These are phyloP conservation scores for Parelbella ahira DNA, from an alignment of 2,888 invertebrate genomes.

Conservation along the genomic window DNA sequence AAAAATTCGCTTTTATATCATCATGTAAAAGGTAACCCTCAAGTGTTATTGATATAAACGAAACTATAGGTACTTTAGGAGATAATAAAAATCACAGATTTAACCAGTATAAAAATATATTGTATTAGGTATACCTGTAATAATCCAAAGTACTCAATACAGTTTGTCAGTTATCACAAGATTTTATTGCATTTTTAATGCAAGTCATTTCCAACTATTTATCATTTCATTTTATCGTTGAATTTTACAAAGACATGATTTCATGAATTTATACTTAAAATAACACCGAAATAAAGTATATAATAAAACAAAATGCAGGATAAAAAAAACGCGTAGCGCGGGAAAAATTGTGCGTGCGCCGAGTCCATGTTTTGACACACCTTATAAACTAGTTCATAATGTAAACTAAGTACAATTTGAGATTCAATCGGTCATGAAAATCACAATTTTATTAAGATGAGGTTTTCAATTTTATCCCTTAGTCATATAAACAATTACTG, in stretches of 20 bases:
- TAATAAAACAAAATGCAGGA: conserved; percentile 10
- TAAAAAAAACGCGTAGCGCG: not conserved
- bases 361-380: too few species aligned
- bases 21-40: too few species aligned
- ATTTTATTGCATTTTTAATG: conserved; percentile 16
- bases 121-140: conserved; percentile 24
- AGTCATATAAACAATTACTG: too few species aligned
- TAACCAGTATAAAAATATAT: conserved; percentile 25
- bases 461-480: too few species aligned
- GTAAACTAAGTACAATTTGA: conserved; percentile 55
- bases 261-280: too few species aligned
- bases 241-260: not conserved
- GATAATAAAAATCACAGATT: too few species aligned
- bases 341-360: too few species aligned
- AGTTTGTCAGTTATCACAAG: conserved; percentile 13
- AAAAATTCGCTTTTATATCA: too few species aligned
- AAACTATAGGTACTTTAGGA: too few species aligned
- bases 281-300: not conserved
- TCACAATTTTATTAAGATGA: too few species aligned
- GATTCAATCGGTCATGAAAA: conserved; percentile 41
- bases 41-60: too few species aligned
- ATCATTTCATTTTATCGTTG: too few species aligned
- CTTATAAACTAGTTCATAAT: conserved; percentile 11
- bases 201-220: conserved; percentile 6
- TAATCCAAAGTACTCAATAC: conserved; percentile 17